A percentile compares a stretch with the other conserved stretches of the same genome.
phyloP scores from a whole-genome alignment of 2,797 vertebrate species.

The Enteromius mattozi region DNA sequence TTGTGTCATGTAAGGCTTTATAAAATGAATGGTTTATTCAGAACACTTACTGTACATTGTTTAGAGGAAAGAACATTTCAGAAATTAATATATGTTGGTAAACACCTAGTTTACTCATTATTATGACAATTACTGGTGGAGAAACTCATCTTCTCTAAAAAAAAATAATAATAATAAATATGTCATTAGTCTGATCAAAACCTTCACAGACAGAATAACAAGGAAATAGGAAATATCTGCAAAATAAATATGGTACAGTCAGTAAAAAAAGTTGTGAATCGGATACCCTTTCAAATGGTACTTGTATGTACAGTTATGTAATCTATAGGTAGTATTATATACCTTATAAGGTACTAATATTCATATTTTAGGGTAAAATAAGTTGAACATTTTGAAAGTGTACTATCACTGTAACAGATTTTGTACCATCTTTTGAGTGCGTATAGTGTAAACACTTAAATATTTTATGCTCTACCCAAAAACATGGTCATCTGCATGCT shows the following conservation, averaged over 20 bases:
- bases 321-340: too few relatives aligned
- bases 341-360: neutral
- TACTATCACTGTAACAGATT: neutral
- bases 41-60: neutral
- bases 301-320: too few relatives aligned
- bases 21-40: neutral
- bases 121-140: neutral
- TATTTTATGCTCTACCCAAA: neutral
- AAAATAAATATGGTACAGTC: neutral
- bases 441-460: neutral
- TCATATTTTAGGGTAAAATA: neutral
- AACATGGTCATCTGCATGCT: neutral
- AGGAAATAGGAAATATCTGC: neutral
- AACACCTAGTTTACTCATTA: too few relatives aligned
- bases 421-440: neutral
- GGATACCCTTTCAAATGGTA: too few relatives aligned
- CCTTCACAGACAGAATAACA: neutral
- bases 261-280: neutral
- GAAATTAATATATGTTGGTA: too few relatives aligned
- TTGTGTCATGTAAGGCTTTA: neutral
- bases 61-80: neutral
- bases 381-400: neutral
- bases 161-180: neutral
- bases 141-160: neutral
- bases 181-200: too few relatives aligned